These are phyloP conservation scores for Dendrophyllia cribrosa DNA, from an alignment of 64 coral and sea anemone genomes.

Conservation along the genomic window DNA sequence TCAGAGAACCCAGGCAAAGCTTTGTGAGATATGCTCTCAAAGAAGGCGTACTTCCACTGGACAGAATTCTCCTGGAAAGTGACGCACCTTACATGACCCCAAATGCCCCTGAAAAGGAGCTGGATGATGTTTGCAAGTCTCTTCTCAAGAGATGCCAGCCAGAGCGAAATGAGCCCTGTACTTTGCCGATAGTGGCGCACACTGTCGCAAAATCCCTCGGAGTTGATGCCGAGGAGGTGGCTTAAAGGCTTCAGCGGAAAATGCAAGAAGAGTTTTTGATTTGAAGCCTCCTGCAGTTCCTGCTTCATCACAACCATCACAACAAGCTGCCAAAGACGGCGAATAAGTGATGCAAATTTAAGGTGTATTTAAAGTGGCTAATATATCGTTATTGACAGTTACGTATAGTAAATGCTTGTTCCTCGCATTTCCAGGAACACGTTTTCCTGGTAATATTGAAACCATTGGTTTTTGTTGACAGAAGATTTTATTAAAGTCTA, in stretches of 20 bases:
- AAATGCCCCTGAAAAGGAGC: conserved; percentile 80
- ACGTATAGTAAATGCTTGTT: not conserved
- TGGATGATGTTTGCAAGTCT: conserved; percentile 84
- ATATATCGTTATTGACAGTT: not conserved
- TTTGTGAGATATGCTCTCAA: conserved; percentile 86
- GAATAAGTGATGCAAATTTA: not conserved
- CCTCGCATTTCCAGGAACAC: too few species aligned
- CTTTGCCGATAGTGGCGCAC: conserved; percentile 82
- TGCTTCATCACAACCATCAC: not conserved
- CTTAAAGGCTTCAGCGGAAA: conserved; percentile 78
- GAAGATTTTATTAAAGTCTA: too few species aligned
- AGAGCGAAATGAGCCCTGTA: conserved; percentile 97
- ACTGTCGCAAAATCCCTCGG: conserved; percentile 88
- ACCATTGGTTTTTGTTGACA: too few species aligned
- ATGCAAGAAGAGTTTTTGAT: conserved; percentile 86
- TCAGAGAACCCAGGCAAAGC: conserved; percentile 77
- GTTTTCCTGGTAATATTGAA: too few species aligned
- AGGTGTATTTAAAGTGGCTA: not conserved
- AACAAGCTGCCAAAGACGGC: not conserved
- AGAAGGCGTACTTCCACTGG: conserved; percentile 87
- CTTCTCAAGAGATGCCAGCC: conserved; percentile 87
- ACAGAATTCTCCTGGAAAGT: conserved; percentile 93
- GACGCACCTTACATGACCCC: conserved; percentile 99
- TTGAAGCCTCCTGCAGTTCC: conserved; percentile 36
- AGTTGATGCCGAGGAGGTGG: conserved; percentile 87